phyloP scores from a whole-genome alignment of 37 sponge, comb jelly and placozoan species.

The Petrosia ficiformis region DNA sequence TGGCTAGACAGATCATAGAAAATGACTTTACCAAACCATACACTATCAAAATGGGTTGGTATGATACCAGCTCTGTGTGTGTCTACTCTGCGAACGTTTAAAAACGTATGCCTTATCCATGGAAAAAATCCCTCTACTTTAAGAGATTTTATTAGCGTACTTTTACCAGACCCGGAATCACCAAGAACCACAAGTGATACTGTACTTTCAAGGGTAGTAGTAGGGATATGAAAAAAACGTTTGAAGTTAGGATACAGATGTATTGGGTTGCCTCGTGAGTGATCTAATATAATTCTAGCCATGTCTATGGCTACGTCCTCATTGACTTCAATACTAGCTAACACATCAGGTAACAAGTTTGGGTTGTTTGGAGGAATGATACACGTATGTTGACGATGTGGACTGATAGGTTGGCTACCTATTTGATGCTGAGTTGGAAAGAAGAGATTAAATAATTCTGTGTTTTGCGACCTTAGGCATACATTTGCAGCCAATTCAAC shows the following conservation, averaged over 20 bases:
- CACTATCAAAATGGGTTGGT: conserved; percentile 6
- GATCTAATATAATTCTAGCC: not conserved
- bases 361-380: no score
- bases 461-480: no score
- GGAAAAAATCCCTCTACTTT: not conserved
- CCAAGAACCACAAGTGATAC: conserved; percentile 29
- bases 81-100: not conserved
- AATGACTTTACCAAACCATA: not conserved
- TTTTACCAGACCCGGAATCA: conserved; percentile 27
- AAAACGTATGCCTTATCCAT: not conserved
- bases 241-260: conserved; percentile 1
- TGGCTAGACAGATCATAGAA: conserved; percentile 19
- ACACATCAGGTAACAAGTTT: no score
- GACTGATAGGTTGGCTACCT: no score
- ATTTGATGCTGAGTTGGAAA: no score
- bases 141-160: conserved; percentile 30
- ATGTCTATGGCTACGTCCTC: no score
- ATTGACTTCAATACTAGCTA: no score
- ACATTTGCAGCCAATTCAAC: no score
- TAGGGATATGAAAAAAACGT: not conserved
- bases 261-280: not conserved
- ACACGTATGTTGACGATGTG: no score
- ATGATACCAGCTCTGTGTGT: conserved; percentile 21
- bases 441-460: no score
- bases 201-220: not conserved